A percentile compares a stretch with the other conserved stretches of the same genome.
These are phyloP conservation scores for Hylia prasina DNA, from an alignment of 2,113 vertebrate genomes.

Conservation along the genomic window DNA sequence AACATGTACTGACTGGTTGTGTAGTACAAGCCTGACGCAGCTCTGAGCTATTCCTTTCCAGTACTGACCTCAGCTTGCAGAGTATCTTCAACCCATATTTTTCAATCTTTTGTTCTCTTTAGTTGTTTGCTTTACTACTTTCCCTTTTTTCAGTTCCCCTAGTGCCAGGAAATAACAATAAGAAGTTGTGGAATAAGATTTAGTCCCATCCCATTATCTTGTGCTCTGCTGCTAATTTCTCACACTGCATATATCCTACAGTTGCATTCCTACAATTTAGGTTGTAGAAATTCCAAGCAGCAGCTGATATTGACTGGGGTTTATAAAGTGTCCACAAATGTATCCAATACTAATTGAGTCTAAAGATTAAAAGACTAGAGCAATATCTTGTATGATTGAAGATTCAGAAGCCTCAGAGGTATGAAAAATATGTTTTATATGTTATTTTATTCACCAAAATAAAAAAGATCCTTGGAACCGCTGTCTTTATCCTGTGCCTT, in stretches of 20 bases:
- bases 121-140: background rate
- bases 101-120: background rate
- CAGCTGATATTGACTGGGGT: background rate
- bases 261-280: background rate
- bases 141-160: background rate
- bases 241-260: background rate
- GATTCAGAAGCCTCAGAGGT: background rate
- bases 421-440: background rate
- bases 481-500: background rate
- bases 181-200: background rate
- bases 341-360: background rate
- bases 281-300: background rate
- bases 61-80: background rate
- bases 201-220: background rate
- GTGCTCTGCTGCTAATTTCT: background rate
- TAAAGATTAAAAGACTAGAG: background rate
- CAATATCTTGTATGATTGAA: background rate
- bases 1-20: background rate
- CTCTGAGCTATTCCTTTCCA: background rate
- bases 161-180: background rate
- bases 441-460: background rate
- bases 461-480: background rate
- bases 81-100: background rate
- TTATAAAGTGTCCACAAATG: background rate
- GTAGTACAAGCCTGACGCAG: background rate